Evolutionary conservation across 2,888 invertebrate genomes (phyloP).

Genomic region (Tenthredo livida): DNA sequence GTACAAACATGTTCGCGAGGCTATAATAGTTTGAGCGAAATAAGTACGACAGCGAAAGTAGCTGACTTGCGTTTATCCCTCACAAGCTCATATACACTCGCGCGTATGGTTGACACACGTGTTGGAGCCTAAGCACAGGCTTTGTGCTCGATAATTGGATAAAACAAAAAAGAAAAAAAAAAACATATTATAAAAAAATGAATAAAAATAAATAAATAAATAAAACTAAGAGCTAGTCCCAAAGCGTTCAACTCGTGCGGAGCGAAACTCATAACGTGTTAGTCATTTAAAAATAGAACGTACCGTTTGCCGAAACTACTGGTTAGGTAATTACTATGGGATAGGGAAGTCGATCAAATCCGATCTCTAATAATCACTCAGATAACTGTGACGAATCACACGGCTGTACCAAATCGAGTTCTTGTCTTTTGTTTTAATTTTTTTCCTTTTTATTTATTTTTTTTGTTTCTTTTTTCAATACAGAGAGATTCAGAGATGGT

Average conservation of each 20-base stretch:
- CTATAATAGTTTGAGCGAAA: background rate
- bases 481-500: background rate
- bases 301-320: constrained; percentile 37
- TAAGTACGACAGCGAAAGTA: constrained; percentile 35
- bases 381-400: background rate
- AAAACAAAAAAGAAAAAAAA: background rate
- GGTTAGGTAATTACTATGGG: constrained; percentile 11
- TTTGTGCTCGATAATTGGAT: constrained; percentile 10
- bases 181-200: background rate
- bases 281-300: constrained; percentile 19
- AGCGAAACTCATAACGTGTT: constrained; percentile 14
- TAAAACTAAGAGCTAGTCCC: background rate
- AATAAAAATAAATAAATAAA: background rate
- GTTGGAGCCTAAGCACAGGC: background rate
- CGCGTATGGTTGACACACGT: background rate
- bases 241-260: background rate
- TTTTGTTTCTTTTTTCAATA: background rate
- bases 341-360: background rate
- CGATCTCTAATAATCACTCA: constrained; percentile 17
- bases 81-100: background rate
- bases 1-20: background rate
- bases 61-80: background rate
- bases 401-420: background rate
- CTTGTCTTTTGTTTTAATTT: background rate
- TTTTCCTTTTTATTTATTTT: background rate